Conservation (phyloP, 2,113 vertebrate species). For the Stigmatopora argus region DNA sequence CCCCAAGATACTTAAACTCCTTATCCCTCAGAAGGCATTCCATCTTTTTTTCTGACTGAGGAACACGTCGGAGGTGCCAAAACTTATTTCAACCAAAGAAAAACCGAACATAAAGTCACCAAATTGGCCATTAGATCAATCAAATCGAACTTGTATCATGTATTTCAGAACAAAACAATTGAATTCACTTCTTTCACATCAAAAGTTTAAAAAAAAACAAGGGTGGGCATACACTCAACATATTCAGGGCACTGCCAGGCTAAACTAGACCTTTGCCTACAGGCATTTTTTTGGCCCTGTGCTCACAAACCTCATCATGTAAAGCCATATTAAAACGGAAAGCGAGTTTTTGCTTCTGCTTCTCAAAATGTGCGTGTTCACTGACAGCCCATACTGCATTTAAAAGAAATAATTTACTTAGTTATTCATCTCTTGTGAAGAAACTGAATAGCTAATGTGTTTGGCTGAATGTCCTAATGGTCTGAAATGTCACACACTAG, state of each 20-base stretch:
- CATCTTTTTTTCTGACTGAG: too few relatives aligned
- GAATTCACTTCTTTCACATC: too few relatives aligned
- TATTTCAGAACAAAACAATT: too few relatives aligned
- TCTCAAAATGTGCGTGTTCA: background rate
- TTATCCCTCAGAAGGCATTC: too few relatives aligned
- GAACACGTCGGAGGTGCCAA: too few relatives aligned
- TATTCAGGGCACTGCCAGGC: background rate
- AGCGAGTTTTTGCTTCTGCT: background rate
- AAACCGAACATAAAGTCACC: too few relatives aligned
- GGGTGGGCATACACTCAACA: background rate
- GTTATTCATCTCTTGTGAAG: background rate
- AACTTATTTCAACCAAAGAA: too few relatives aligned
- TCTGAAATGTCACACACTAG: background rate
- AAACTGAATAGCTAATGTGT: background rate
- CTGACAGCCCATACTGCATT: background rate
- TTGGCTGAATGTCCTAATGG: background rate
- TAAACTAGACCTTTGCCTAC: background rate
- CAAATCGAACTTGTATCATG: too few relatives aligned
- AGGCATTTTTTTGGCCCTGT: constrained; percentile 20
- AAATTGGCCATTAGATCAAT: too few relatives aligned
- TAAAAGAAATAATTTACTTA: background rate
- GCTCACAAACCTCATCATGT: background rate
- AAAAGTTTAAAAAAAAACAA: background rate
- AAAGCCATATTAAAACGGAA: background rate
- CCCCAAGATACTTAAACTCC: too few relatives aligned